Evolutionary conservation across 2,113 vertebrate genomes (phyloP).

Genomic region (Climacteris rufus): DNA sequence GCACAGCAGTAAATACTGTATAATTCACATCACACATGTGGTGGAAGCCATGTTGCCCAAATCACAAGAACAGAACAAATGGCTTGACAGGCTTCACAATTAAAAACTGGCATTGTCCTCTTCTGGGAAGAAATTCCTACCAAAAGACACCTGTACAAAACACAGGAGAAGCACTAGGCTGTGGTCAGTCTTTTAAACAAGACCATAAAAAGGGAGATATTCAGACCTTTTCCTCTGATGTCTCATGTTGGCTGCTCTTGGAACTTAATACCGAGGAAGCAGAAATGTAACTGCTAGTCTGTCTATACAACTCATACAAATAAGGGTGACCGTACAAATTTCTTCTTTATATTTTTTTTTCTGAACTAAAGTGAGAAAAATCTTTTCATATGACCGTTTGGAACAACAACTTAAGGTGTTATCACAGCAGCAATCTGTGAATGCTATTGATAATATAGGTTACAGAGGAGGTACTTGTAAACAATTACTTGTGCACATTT

Average conservation of each 20-base stretch:
- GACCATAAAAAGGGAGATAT: neutral
- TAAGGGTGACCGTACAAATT: neutral
- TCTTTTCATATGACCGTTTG: neutral
- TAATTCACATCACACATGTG: neutral
- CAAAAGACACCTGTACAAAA: neutral
- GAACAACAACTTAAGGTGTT: constrained; percentile 11
- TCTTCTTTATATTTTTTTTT: neutral
- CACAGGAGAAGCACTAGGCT: neutral
- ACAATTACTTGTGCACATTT: neutral
- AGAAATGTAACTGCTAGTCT: neutral
- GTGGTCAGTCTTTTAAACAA: neutral
- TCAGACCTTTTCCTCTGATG: neutral
- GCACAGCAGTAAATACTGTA: neutral
- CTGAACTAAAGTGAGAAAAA: neutral
- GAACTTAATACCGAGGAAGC: neutral
- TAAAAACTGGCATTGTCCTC: neutral
- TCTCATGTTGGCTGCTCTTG: neutral
- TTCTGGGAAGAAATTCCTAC: neutral
- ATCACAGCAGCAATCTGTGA: neutral
- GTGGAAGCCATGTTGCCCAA: neutral
- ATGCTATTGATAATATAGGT: neutral
- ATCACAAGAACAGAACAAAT: neutral
- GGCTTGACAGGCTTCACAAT: neutral
- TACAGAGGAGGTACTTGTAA: neutral
- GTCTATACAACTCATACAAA: neutral